Percentiles rank a stretch among this genome's conserved stretches.
These are phyloP conservation scores for Numenius arquata DNA, from an alignment of 2,113 vertebrate species.

Conservation along the genomic window DNA sequence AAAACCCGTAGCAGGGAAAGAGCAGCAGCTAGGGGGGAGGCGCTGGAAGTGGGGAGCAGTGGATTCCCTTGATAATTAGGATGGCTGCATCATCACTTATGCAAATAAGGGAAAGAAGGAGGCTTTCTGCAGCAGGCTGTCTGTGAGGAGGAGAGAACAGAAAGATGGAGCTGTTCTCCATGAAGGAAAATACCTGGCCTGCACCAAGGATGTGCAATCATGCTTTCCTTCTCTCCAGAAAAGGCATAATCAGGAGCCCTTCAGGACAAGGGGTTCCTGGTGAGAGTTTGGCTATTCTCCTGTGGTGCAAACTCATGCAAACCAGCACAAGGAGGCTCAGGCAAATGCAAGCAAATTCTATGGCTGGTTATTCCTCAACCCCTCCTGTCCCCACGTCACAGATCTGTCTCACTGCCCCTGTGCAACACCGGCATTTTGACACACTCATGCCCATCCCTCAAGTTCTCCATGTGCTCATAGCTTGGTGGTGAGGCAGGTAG, in stretches of 20 bases:
- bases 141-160: background rate
- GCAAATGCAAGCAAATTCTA: background rate
- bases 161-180: background rate
- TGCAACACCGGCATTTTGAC: background rate
- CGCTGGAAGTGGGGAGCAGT: background rate
- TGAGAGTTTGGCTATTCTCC: background rate
- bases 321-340: background rate
- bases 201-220: background rate
- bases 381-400: background rate
- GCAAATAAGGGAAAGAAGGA: slow-evolving; percentile 23
- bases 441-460: background rate
- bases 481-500: background rate
- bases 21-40: slow-evolving; percentile 53
- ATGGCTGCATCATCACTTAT: slow-evolving; percentile 43
- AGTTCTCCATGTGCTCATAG: background rate
- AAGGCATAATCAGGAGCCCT: background rate
- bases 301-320: background rate
- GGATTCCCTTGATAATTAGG: slow-evolving; percentile 44
- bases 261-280: background rate
- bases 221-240: background rate
- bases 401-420: background rate
- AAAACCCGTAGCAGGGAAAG: slow-evolving; percentile 41
- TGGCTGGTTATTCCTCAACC: background rate
- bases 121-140: background rate
- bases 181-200: background rate